A percentile compares a stretch with the other conserved stretches of the same genome.
These are phyloP conservation scores for Cancer borealis DNA, from an alignment of 2,888 invertebrate genomes.

Conservation along the genomic window DNA sequence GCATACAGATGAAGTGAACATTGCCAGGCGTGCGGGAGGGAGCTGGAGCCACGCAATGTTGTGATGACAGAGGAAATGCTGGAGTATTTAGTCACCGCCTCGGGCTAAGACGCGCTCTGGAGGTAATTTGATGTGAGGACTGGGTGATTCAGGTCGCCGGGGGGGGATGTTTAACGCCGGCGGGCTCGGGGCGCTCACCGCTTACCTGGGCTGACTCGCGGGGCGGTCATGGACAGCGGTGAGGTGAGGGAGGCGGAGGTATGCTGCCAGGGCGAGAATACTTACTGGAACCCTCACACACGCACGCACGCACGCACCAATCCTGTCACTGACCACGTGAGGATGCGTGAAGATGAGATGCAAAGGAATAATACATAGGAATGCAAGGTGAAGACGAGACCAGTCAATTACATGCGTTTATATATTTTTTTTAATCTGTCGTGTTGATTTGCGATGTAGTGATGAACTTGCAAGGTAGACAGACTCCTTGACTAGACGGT, in stretches of 20 bases:
- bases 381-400: neutral
- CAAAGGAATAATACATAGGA: neutral
- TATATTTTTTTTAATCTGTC: no score
- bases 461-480: no score
- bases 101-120: neutral
- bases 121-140: constrained; percentile 41
- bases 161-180: neutral
- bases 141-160: constrained; percentile 15
- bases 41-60: neutral
- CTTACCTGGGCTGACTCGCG: neutral
- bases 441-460: no score
- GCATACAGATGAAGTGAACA: no score
- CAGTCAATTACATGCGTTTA: no score
- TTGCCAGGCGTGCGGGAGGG: no score
- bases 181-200: neutral
- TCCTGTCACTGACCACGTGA: neutral
- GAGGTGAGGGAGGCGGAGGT: neutral
- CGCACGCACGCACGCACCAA: neutral
- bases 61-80: constrained; percentile 38
- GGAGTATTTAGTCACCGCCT: constrained; percentile 34
- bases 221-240: constrained; percentile 11
- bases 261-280: neutral
- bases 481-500: neutral
- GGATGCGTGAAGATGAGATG: neutral
- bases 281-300: neutral